Evolutionary conservation across 2,888 invertebrate species (phyloP).

Genomic region (Helicoverpa assulta): DNA sequence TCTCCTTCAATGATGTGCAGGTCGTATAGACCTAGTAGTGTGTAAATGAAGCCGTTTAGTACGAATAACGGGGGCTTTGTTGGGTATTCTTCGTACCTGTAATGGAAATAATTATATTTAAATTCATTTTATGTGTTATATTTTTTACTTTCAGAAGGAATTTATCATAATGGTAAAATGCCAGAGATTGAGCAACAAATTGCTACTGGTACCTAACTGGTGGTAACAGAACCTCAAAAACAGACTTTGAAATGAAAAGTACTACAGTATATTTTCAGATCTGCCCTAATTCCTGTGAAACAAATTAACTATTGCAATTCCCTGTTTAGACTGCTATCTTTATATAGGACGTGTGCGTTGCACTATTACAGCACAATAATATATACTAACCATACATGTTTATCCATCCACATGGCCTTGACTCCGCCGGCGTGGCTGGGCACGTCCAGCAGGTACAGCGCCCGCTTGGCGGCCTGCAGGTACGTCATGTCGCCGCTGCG

Average conservation of each 20-base stretch:
- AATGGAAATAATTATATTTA: neutral
- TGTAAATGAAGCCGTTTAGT: conserved; percentile 99
- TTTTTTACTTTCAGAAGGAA: no score
- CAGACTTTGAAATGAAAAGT: no score
- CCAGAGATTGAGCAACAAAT: no score
- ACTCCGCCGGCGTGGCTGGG: conserved; percentile 95
- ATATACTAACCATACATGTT: conserved; percentile 96
- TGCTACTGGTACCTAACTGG: no score
- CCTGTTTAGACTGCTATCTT: no score
- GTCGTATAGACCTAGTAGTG: conserved; percentile 98
- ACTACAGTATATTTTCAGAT: neutral
- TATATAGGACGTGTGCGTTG: no score
- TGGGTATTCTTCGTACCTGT: conserved; percentile 99
- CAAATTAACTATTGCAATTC: no score
- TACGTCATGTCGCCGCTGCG: conserved; percentile 94
- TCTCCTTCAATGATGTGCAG: conserved; percentile 95
- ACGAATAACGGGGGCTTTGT: conserved; percentile 98
- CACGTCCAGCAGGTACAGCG: conserved; percentile 94
- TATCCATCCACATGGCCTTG: conserved; percentile 95
- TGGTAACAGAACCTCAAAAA: no score
- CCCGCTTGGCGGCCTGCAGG: conserved; percentile 95
- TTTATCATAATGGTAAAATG: no score
- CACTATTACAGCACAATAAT: no score
- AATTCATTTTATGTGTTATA: no score
- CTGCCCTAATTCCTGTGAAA: no score